These are phyloP conservation scores for Lithobius niger DNA, from an alignment of 1,140 invertebrate genomes.

Conservation along the genomic window DNA sequence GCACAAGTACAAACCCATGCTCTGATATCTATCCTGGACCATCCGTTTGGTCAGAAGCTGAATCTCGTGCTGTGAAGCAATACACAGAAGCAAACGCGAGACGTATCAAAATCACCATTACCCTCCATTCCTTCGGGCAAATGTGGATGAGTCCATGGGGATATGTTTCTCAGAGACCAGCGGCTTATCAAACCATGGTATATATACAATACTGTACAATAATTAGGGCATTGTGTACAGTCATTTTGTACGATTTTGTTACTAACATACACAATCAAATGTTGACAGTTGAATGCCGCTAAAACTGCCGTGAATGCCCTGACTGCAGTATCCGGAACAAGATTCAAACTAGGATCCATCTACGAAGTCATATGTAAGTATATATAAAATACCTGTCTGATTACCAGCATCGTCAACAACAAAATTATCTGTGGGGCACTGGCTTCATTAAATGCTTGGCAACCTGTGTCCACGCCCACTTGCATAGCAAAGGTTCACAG, in stretches of 20 bases:
- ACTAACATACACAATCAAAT: too few species aligned
- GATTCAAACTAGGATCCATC: slow-evolving; percentile 29
- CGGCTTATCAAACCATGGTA: slow-evolving; percentile 12
- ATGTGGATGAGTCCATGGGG: slow-evolving; percentile 76
- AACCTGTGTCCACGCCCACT: too few species aligned
- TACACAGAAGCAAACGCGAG: not conserved
- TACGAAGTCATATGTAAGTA: slow-evolving; percentile 30
- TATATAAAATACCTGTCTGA: too few species aligned
- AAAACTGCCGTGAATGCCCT: slow-evolving; percentile 55
- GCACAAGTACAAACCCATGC: slow-evolving; percentile 11
- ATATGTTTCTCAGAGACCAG: slow-evolving; percentile 48
- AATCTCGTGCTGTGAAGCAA: not conserved
- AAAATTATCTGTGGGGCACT: too few species aligned
- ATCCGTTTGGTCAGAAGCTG: not conserved
- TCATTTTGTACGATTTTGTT: slow-evolving; percentile 18
- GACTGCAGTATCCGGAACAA: slow-evolving; percentile 44
- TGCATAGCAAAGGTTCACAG: too few species aligned
- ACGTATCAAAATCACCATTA: not conserved
- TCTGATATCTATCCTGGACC: slow-evolving; percentile 8
- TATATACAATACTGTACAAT: slow-evolving; percentile 1
- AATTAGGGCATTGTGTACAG: slow-evolving; percentile 8
- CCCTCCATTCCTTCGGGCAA: slow-evolving; percentile 33
- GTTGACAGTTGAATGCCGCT: slow-evolving; percentile 40
- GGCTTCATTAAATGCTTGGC: too few species aligned
- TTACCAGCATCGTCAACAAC: too few species aligned